phyloP scores from a whole-genome alignment of 2,113 vertebrate genomes.

The Myrmophylax atrothorax region DNA sequence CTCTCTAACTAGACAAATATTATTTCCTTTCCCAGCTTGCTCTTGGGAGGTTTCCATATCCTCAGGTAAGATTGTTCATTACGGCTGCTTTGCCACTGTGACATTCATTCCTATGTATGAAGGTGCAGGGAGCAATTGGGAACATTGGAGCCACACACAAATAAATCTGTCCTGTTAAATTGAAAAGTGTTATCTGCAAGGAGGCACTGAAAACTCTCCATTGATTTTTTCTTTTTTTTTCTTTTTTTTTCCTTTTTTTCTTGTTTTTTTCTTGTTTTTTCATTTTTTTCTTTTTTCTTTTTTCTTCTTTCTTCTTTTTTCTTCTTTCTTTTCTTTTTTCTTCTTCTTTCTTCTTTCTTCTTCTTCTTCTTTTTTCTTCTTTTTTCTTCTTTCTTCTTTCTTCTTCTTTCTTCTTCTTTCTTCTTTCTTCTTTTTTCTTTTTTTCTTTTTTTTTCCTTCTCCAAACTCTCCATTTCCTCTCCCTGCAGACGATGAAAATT shows the following conservation, averaged over 20 bases:
- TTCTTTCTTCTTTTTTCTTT: neutral
- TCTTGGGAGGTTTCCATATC: conserved; percentile 97
- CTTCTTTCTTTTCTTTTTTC: neutral
- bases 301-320: neutral
- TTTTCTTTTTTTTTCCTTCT: neutral
- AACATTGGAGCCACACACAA: conserved; percentile 78
- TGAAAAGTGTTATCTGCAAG: conserved; percentile 78
- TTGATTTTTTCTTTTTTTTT: conserved; percentile 53
- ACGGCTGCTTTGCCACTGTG: conserved; percentile 79
- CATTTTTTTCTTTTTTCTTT: neutral
- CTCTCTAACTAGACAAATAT: conserved; percentile 83
- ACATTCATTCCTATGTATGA: conserved; percentile 86
- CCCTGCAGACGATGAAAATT: conserved; percentile 28
- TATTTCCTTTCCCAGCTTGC: conserved; percentile 89
- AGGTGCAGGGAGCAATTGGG: conserved; percentile 78
- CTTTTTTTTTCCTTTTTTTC: neutral
- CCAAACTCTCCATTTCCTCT: conserved; percentile 40
- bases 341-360: neutral
- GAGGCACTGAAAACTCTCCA: conserved; percentile 73
- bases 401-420: neutral
- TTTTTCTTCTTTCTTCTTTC: neutral
- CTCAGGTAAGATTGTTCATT: conserved; percentile 91
- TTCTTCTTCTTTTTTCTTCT: neutral
- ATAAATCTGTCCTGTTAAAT: conserved; percentile 82
- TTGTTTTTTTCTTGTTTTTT: no score